phyloP scores from a whole-genome alignment of 2,797 vertebrate species.

The Hydrophis major region DNA sequence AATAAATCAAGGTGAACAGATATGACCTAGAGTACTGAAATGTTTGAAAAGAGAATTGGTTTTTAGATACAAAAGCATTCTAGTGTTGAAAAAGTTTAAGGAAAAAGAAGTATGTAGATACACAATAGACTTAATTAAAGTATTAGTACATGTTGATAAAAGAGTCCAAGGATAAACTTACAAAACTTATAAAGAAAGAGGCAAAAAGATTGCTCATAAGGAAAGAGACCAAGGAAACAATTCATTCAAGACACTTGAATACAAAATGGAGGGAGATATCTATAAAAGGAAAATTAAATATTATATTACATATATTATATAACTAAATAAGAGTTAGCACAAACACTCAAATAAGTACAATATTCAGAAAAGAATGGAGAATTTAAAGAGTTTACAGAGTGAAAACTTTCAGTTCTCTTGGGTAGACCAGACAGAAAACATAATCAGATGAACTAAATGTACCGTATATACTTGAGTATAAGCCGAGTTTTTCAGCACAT shows the following conservation, averaged over 20 bases:
- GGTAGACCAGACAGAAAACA: not conserved
- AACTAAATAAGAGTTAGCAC: not conserved
- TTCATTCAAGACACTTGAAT: not conserved
- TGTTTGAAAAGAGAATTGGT: not conserved
- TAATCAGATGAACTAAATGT: not conserved
- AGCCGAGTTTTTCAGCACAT: no score
- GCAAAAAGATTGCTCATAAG: not conserved
- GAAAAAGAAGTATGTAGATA: not conserved
- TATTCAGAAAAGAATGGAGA: not conserved
- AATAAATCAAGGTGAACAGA: not conserved
- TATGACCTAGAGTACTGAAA: not conserved
- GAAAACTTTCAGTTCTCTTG: not conserved
- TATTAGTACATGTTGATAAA: not conserved
- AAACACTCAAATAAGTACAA: not conserved
- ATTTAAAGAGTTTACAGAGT: not conserved
- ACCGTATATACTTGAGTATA: no score
- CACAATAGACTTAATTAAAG: not conserved
- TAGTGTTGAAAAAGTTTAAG: not conserved
- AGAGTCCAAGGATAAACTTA: no score
- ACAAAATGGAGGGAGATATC: not conserved
- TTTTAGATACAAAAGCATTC: not conserved
- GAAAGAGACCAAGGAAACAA: not conserved
- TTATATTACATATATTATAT: not conserved
- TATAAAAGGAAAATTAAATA: not conserved
- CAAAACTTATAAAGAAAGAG: not conserved